These are phyloP conservation scores for Hyperoodon ampullatus DNA, from an alignment of 2,113 vertebrate genomes.

Conservation along the genomic window DNA sequence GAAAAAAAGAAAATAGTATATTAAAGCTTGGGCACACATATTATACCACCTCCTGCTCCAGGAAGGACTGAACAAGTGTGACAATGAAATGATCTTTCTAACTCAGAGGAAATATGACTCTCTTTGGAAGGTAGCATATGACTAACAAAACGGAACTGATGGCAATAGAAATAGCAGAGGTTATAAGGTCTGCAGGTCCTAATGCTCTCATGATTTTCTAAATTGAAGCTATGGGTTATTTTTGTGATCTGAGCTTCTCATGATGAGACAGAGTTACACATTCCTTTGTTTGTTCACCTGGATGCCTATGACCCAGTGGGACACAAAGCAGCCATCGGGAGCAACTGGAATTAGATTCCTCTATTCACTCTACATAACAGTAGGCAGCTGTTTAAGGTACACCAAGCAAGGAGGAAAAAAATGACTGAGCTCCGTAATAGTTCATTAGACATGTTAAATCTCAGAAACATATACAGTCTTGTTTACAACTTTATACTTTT, in stretches of 20 bases:
- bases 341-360: conserved; percentile 7
- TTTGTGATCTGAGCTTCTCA: not conserved
- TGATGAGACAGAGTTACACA: not conserved
- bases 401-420: not conserved
- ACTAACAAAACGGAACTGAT: conserved; percentile 72
- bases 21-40: conserved; percentile 72
- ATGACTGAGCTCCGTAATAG: not conserved
- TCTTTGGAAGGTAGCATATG: conserved; percentile 48
- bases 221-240: conserved; percentile 16
- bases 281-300: conserved; percentile 49
- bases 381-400: not conserved
- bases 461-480: not conserved
- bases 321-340: not conserved
- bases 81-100: conserved; percentile 69
- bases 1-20: conserved; percentile 62
- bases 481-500: not conserved
- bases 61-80: conserved; percentile 53
- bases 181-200: conserved; percentile 39
- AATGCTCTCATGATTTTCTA: conserved; percentile 13
- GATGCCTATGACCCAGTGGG: not conserved
- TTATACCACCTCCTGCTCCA: conserved; percentile 38
- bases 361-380: not conserved
- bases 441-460: conserved; percentile 25
- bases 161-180: conserved; percentile 62
- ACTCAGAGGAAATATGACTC: conserved; percentile 71